Conservation (phyloP, 1,140 invertebrate species). For the Trissolcus basalis region DNA sequence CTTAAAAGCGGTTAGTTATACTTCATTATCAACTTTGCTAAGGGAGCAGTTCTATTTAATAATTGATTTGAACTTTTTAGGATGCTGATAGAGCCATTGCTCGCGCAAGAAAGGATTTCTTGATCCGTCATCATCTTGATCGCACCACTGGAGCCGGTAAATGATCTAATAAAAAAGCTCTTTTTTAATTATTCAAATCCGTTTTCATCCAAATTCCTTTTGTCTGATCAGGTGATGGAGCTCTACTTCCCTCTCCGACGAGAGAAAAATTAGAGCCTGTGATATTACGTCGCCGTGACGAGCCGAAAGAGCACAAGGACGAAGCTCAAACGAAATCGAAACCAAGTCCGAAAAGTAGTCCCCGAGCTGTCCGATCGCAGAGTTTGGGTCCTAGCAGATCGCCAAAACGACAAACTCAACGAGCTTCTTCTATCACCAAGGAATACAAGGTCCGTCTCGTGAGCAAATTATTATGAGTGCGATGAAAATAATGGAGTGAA, state of each 20-base stretch:
- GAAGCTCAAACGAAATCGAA: constrained; percentile 74
- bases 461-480: too few species aligned
- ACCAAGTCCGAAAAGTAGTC: constrained; percentile 81
- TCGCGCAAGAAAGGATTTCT: constrained; percentile 76
- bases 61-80: constrained; percentile 39
- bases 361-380: constrained; percentile 80
- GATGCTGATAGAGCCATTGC: constrained; percentile 75
- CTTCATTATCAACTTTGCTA: too few species aligned
- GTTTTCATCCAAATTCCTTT: too few species aligned
- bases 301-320: constrained; percentile 71
- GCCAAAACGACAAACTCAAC: constrained; percentile 82
- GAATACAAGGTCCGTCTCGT: constrained; percentile 73
- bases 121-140: constrained; percentile 83
- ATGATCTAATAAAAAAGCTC: too few species aligned
- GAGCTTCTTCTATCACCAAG: constrained; percentile 78
- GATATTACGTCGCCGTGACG: constrained; percentile 81
- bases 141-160: constrained; percentile 82
- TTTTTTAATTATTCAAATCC: too few species aligned
- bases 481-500: too few species aligned
- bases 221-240: constrained; percentile 31
- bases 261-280: constrained; percentile 84
- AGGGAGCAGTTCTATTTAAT: too few species aligned
- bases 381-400: constrained; percentile 83
- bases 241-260: constrained; percentile 80
- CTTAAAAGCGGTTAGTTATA: constrained; percentile 65